Evolutionary conservation across 2,888 invertebrate species (phyloP), one percentile per base, ranked within the genome.

Genomic region (Rugalucina vietnamica): DNA sequence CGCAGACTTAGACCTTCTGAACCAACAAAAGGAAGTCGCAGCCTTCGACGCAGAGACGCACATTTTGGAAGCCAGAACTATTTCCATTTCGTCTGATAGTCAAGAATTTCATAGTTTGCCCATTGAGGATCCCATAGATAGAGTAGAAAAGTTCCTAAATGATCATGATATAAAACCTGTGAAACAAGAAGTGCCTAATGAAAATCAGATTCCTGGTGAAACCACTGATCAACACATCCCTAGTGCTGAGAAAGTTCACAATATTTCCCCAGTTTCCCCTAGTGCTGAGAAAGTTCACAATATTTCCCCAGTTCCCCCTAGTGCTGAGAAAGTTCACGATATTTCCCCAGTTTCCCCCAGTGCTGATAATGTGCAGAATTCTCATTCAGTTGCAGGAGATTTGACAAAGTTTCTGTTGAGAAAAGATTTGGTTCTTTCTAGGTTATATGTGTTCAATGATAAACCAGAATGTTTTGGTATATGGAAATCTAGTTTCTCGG

Each of bases 401-500:
- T 5, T 60, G 29, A 5, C 29, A 27, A 60, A 27, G 18, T 60
- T 60, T 60, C 60, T 60, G 4, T 18, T 60, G 5, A 60, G 54
- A 54, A 54, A 54, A 54, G 65, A 49, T 43, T 32, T 65, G 2
- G 21, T 57, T 29, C 27, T 65, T 21, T 43, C 49, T 21, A 75
- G 80, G 36, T 34, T 80, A 1, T 54, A 69, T 14, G 2, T 24
- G 8, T 81, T 81, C 54, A 32, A 54, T 57, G 81, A 81, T 34
- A 71, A 71, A 21, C 70, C 81, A 5, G 81, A 81, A 36, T 39
- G 0, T 10, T 81, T 57, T 76, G 14, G 27, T 0, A 37, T 32
- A 14, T 81, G 81, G 81, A 81, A 81, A 43, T 24, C 69, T 2
- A 49, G 73, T 60, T 77, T 81, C 50, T 43, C 29, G 21, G 32